Evolutionary conservation across 1,140 invertebrate genomes (phyloP).

Genomic region (Pantala flavescens): DNA sequence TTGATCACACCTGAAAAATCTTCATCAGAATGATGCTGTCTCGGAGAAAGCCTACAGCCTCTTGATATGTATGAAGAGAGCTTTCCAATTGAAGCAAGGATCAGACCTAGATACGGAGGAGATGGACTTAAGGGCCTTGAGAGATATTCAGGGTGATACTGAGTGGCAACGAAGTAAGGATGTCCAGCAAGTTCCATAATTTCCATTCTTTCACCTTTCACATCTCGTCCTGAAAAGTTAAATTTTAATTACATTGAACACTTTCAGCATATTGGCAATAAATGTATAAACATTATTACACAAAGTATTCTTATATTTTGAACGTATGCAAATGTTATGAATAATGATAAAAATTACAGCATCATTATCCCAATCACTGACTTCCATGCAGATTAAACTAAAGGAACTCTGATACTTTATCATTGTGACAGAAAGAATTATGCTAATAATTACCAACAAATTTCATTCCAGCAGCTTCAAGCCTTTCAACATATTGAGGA

Average conservation of each 20-base stretch:
- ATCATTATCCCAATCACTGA: too few species aligned
- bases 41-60: conserved; percentile 57
- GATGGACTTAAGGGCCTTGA: conserved; percentile 88
- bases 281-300: neutral
- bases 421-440: too few species aligned
- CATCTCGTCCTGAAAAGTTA: conserved; percentile 46
- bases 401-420: too few species aligned
- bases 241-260: conserved; percentile 1
- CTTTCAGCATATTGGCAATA: neutral
- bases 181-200: conserved; percentile 63
- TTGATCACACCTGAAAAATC: conserved; percentile 44
- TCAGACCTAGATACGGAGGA: conserved; percentile 88
- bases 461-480: conserved; percentile 74
- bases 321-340: too few species aligned
- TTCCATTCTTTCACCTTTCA: conserved; percentile 71
- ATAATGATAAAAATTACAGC: too few species aligned
- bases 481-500: conserved; percentile 63
- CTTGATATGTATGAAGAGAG: conserved; percentile 49
- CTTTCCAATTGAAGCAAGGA: conserved; percentile 73
- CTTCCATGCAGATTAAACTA: too few species aligned
- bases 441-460: conserved; percentile 72
- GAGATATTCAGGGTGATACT: conserved; percentile 97
- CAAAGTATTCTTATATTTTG: too few species aligned
- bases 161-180: conserved; percentile 89
- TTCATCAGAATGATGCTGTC: conserved; percentile 51